Evolutionary conservation across 1,140 invertebrate species (phyloP).

Genomic region (Pygmarrhopalites habei): DNA sequence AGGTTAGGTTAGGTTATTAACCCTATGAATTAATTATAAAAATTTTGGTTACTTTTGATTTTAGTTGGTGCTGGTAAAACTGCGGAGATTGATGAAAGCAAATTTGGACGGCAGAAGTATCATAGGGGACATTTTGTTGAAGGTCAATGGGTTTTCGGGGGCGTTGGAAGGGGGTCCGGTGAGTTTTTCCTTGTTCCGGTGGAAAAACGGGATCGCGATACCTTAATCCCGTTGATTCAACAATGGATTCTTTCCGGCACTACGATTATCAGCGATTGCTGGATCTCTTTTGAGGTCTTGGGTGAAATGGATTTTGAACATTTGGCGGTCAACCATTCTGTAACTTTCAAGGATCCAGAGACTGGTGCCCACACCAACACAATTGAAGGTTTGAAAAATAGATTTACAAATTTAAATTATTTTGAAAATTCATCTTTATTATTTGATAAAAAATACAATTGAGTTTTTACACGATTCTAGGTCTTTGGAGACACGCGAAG

Average conservation of each 20-base stretch:
- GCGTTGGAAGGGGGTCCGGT: constrained; percentile 33
- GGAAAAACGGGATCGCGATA: constrained; percentile 25
- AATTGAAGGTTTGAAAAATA: neutral
- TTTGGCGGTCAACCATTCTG: neutral
- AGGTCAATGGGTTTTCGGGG: constrained; percentile 47
- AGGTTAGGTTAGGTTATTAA: no score
- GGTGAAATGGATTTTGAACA: neutral
- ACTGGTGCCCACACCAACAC: neutral
- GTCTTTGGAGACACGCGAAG: no score
- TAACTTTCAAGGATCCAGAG: neutral
- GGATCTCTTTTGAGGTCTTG: constrained; percentile 33
- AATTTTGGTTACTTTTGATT: no score
- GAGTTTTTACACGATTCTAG: no score
- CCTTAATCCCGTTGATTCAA: constrained; percentile 36
- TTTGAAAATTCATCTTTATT: no score
- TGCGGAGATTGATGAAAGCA: constrained; percentile 41
- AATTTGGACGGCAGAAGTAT: constrained; percentile 41
- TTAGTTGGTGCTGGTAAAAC: constrained; percentile 7
- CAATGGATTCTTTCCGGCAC: constrained; percentile 40
- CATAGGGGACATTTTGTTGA: constrained; percentile 39
- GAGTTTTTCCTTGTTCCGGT: constrained; percentile 35
- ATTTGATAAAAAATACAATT: no score
- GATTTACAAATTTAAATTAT: no score
- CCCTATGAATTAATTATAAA: no score
- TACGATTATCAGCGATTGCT: constrained; percentile 41